Base-by-base conservation (phyloP, 1,140 invertebrate genomes). In the Drosophila repletoides region DNA sequence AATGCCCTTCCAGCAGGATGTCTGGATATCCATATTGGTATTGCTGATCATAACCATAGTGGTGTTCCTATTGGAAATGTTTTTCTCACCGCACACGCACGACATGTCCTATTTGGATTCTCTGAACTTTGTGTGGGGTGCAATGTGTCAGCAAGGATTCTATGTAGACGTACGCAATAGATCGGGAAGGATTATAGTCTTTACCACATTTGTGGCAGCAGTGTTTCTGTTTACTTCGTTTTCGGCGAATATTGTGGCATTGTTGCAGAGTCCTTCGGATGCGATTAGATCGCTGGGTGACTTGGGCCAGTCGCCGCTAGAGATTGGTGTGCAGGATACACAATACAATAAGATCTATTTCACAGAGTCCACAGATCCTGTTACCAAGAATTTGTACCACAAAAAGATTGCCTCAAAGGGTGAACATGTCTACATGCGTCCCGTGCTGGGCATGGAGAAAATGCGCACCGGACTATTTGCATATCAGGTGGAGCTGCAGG, bases 81-180 rank as follows among this genome's bases (percentile, higher is more conserved):
- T 87, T 3, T 79, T 74, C 19, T 84, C 89, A 2, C 38, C 74
- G 2, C 56, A 76, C 5, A 76, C 88, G 14, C 71, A 77, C 3
- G 52, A 84, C 1, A 88, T 92, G 56, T 79, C 89, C 29, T 77
- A 90, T 28, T 53, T 88, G 19, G 92, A 92, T 41, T 86, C 89
- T 5, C 58, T 91, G n/a, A 91, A 90, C 3, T 91, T 93, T 38
- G 91, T 91, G 5, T 89, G 92, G 60, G 92, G 92, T 1, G 92
- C 92, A 3, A 87, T 93, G 51, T 94, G 93, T 68, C 93, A 94
- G 70, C 94, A 94, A 91, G 93, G 92, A 14, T 92, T 91, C 29
- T 87, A 92, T 64, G 72, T 91, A 7, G 83, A 89, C 1, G 91
- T 92, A 2, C 53, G 75, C 5, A 84, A 91, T 65, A 59, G 89